Base-by-base conservation (phyloP, 2,888 invertebrate genomes). In the Drosophila cognata region DNA sequence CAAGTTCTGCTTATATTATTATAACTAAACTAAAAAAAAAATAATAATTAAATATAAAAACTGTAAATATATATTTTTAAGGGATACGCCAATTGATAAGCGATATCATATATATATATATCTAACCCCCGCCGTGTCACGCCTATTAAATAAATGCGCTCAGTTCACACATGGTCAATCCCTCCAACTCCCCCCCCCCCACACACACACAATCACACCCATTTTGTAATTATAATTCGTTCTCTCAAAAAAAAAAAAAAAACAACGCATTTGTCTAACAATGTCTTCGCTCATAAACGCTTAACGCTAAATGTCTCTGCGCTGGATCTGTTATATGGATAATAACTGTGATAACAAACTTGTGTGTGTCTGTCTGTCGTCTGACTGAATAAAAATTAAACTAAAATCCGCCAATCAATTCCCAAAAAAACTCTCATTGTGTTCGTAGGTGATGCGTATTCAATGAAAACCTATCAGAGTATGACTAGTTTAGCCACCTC, bases 401-500 rank as follows among this genome's bases (percentile, higher is more conserved):
- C 66, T 58, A 66, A 77, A 70, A 60, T 13, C 25, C 50, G 63
- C 41, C 59, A 71, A 70, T 43, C 74, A 71, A 72, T 58, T 68
- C 62, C 48, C 57, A 76, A 72, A 63, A 28, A 72, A 72, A 57
- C 66, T 79, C 48, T 77, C 55, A 83, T 84, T 87, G 81, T 78
- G 81, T 78, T 77, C 82, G 61, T 91, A 93, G 93, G 92, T 91
- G 93, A 93, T 86, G 93, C 93, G 86, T 92, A 92, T 90, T 93
- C 93, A 84, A 92, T 93, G 92, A 92, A 92, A 93, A 93, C 93
- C 59, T 93, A 92, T 92, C 92, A 92, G 91, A 93, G 93, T 91
- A 91, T 91, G 82, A 93, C 93, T 91, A 93, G 93, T 90, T 92
- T 93, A 92, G 93, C 93, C 79, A 93, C 93, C 75, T 93, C 93